Evolutionary conservation across 2,888 invertebrate genomes (phyloP), one percentile per base, ranked within the genome.

Genomic region (Drosophila vallismaia): DNA sequence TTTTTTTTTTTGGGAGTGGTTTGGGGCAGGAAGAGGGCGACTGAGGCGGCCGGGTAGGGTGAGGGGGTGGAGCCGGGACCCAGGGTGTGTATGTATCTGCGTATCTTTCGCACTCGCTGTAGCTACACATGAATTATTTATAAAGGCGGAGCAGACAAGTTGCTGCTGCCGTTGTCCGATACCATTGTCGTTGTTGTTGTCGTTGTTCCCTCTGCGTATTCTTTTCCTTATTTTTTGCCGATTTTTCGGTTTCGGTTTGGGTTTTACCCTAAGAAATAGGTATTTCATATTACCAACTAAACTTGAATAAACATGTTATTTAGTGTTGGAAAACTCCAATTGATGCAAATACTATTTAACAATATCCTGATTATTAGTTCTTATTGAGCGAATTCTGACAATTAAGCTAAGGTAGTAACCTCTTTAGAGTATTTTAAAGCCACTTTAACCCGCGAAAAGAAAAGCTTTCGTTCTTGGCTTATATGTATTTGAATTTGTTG

Each of bases 121-220:
- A 75, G 79, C 78, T 81, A 82, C 89, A 88, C 86, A 91, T 91
- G 90, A 91, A 91, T 91, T 91, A 91, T 91, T 91, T 91, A 91
- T 91, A 90, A 91, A 91, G 91, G 91, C 91, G 91, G 91, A 91
- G 91, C 91, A 91, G 90, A 89, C 90, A 88, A 91, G 90, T 90
- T 82, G 82, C 86, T 82, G 81, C 71, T 81, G 84, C 82, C 68
- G 71, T 62, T 80, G 80, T 56, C 62, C 57, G 57, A 46, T 74
- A 59, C 57, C 70, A 62, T 58, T 77, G 51, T 49, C 67, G 71
- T 56, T 73, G 53, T 48, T 57, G 50, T 51, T 63, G 60, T 68
- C 67, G 42, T 36, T 58, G 57, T 71, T 77, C 60, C 52, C 64
- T 71, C 55, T 69, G 67, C 70, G 74, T 77, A 75, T 51, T 64